Evolutionary conservation across 2,113 vertebrate species (phyloP).

Genomic region (Chaenocephalus aceratus): DNA sequence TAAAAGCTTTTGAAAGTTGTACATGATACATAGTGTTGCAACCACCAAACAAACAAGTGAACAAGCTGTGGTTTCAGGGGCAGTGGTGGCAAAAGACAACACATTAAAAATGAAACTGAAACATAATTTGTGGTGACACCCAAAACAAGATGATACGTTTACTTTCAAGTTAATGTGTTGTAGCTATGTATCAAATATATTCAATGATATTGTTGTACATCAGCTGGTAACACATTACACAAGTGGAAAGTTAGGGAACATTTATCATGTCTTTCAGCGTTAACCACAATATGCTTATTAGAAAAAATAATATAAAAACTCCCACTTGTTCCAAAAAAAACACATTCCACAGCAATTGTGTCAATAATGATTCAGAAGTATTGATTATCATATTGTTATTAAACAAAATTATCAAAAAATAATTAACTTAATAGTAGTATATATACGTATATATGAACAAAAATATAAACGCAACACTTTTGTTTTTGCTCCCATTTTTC

Average conservation of each 20-base stretch:
- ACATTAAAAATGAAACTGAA: slow-evolving; percentile 56
- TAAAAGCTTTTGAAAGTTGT: slow-evolving; percentile 37
- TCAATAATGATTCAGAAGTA: neutral
- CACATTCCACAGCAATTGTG: neutral
- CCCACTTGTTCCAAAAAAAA: neutral
- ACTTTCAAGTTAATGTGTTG: neutral
- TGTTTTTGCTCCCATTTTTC: no score
- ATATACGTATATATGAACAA: no score
- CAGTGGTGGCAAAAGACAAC: neutral
- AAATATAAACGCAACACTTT: no score
- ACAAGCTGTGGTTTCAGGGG: slow-evolving; percentile 57
- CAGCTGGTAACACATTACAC: neutral
- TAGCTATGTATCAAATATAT: neutral
- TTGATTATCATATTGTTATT: neutral
- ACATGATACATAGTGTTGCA: slow-evolving; percentile 4
- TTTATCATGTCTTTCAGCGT: neutral
- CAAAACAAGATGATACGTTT: neutral
- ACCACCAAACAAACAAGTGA: slow-evolving; percentile 60
- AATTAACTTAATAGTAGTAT: no score
- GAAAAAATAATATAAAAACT: neutral
- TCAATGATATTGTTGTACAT: no score
- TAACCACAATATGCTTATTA: neutral
- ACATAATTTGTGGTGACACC: neutral
- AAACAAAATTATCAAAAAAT: neutral
- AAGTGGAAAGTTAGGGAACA: neutral